A percentile compares a stretch with the other conserved stretches of the same genome.
Conservation (phyloP, 2,888 invertebrate genomes). For the Machimus rusticus region DNA sequence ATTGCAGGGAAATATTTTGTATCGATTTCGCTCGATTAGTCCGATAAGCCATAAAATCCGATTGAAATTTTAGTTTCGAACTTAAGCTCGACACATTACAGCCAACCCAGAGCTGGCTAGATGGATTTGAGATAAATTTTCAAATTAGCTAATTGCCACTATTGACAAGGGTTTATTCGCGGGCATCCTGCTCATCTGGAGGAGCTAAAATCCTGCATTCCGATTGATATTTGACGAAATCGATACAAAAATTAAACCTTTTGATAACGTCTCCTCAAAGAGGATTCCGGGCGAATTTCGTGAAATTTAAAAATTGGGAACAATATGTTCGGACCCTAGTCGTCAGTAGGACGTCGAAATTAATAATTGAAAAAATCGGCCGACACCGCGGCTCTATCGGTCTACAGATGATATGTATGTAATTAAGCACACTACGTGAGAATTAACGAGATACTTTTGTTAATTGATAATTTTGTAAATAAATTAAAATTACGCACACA, state of each 20-base stretch:
- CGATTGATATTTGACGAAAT: not conserved
- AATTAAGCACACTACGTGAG: not conserved
- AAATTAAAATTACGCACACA: slow-evolving; percentile 25
- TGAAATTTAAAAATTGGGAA: not conserved
- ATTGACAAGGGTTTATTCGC: not conserved
- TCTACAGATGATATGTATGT: not conserved
- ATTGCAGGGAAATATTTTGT: slow-evolving; percentile 5
- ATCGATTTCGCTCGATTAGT: slow-evolving; percentile 20
- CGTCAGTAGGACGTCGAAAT: not conserved
- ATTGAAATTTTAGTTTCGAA: slow-evolving; percentile 2
- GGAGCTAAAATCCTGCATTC: not conserved
- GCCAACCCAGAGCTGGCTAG: not conserved
- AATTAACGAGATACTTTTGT: not conserved
- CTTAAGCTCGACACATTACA: not conserved
- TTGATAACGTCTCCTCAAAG: not conserved
- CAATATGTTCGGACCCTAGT: not conserved
- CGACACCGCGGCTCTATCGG: not conserved
- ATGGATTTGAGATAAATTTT: not conserved
- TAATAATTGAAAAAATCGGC: not conserved
- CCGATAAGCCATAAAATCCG: not conserved
- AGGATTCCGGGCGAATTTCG: not conserved
- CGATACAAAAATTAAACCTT: not conserved
- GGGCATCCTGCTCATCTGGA: not conserved
- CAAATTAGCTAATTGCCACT: not conserved
- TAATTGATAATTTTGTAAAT: slow-evolving; percentile 30